Evolutionary conservation across 1,140 invertebrate genomes (phyloP), one percentile per base, ranked within the genome.

Genomic region (Heliconius congener): DNA sequence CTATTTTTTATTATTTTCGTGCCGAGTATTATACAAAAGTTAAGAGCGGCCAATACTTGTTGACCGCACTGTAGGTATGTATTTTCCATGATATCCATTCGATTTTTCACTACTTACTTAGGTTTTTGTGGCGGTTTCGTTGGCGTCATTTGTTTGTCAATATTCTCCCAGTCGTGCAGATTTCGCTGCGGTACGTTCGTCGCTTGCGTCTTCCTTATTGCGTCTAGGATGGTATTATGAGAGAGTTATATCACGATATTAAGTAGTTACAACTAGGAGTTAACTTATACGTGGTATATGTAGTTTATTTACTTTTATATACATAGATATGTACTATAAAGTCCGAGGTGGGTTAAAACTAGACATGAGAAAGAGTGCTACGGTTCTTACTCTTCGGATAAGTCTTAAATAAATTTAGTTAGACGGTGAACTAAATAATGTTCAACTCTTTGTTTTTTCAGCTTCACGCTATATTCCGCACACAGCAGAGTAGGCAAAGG

Each of bases 191-290:
- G 88, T 3, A 95, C 87, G 52, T 85, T 90, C 19, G 86, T 87
- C 16, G 91, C 89, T 81, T 96, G 95, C 55, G 96, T 90, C 81
- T 96, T 96, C 39, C 96, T 93, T 39, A 96, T 93, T n/a, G 91
- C 84, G 79, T 94, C 93, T 94, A 46, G 42, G 16, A 5, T 16
- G 13, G 9, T 46, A 81, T 52, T 52, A 84, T 81, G 23, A 39
- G 37, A 39, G 18, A 72, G 71, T 39, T 27, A 60, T 27, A 60
- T 27, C 23, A 60, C 3, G 23, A 5, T 66, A 66, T 66, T 30
- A 30, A 66, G 23, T 30, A 1, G 3, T 66, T 27, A 27, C 3
- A 66, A 27, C 1, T 27, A 30, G 3, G n/a, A 23, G 57, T 30
- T 66, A n/a, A n/a, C 60, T 66, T 16, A 66, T 27, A 66, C 23